phyloP scores from a whole-genome alignment of 2,888 invertebrate genomes.

The Mythimna pallens region DNA sequence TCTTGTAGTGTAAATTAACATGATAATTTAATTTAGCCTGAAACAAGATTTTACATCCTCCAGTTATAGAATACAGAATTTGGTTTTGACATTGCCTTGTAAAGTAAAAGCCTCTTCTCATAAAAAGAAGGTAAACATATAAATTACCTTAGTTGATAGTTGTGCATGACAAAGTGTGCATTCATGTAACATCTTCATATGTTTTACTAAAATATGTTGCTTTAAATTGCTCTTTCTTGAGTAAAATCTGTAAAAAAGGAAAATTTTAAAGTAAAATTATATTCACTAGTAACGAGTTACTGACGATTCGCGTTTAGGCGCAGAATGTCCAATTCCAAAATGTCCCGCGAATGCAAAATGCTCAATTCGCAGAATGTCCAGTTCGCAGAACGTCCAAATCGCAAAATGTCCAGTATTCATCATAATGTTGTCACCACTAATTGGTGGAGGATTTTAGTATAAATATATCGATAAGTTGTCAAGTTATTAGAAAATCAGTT shows the following conservation, averaged over 20 bases:
- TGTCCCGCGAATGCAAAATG: no score
- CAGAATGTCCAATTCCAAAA: no score
- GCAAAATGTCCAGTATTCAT: no score
- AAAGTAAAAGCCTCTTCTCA: not conserved
- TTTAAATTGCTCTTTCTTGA: conserved; percentile 89
- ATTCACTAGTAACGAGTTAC: not conserved
- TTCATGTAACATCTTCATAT: conserved; percentile 85
- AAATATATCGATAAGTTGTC: no score
- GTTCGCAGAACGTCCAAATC: no score
- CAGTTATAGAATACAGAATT: not conserved
- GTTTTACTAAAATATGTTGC: conserved; percentile 88
- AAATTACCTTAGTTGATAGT: conserved; percentile 81
- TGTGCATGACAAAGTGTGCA: conserved; percentile 82
- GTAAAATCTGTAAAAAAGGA: conserved; percentile 82
- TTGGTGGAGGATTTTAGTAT: no score
- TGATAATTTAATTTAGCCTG: conserved; percentile 80
- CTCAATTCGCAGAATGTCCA: no score
- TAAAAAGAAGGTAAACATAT: not conserved
- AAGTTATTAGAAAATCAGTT: no score
- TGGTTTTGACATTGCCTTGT: not conserved
- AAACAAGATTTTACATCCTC: conserved; percentile 42
- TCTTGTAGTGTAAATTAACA: conserved; percentile 70
- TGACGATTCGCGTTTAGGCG: no score
- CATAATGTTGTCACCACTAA: no score
- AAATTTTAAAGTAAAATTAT: not conserved